Evolutionary conservation across 2,113 vertebrate species (phyloP).

Genomic region (Dromaius novaehollandiae): DNA sequence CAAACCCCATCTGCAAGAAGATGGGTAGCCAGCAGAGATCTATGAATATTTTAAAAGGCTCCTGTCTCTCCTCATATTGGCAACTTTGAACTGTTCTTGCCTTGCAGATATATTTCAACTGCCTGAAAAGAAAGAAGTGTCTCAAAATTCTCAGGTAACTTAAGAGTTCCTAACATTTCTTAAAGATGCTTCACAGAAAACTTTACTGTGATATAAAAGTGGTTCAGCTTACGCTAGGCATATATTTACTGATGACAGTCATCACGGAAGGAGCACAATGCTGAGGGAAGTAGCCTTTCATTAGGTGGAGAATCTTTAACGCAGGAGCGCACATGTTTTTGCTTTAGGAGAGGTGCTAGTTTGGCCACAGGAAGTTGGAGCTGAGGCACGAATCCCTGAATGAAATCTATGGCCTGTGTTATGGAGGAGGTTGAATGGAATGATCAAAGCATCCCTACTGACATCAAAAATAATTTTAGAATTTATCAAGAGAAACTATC

Average conservation of each 20-base stretch:
- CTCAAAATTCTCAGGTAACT: neutral
- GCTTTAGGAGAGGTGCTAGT: neutral
- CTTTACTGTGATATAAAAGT: neutral
- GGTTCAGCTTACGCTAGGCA: neutral
- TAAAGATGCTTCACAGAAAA: neutral
- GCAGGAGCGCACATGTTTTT: neutral
- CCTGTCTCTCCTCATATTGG: slow-evolving; percentile 39
- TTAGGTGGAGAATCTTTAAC: neutral
- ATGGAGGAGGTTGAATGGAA: neutral
- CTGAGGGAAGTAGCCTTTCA: neutral
- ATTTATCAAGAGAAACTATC: neutral
- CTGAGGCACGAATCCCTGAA: neutral
- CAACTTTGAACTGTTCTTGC: slow-evolving; percentile 57
- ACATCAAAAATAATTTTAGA: neutral
- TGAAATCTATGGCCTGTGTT: neutral
- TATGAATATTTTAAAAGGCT: slow-evolving; percentile 64
- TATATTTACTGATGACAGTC: neutral
- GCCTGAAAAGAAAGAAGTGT: neutral
- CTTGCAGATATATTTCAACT: slow-evolving; percentile 44
- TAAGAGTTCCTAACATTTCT: neutral
- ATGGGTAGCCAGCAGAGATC: slow-evolving; percentile 33
- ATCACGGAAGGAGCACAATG: neutral
- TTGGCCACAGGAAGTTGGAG: neutral
- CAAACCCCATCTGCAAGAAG: neutral
- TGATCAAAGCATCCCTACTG: neutral